Base-by-base conservation (phyloP, 2,797 vertebrate species). In the Microctenopoma steveboyesi region DNA sequence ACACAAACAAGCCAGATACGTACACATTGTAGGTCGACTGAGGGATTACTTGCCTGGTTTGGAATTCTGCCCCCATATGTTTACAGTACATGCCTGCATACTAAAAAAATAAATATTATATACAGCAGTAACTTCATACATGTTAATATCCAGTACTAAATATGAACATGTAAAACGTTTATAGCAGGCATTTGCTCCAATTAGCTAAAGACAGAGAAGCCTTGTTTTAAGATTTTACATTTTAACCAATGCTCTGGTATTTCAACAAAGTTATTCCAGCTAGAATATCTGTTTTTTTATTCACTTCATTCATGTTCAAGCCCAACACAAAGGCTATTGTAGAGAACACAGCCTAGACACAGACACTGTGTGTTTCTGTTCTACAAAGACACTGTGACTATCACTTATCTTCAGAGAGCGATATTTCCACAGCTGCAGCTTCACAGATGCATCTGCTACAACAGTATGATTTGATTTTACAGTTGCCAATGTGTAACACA, bases 361-460 rank as follows among this genome's bases (percentile, higher is more conserved):
- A 22, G 22, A 22, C 22, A 22, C 22, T 22, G 22, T 43, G 42
- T 12, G 54, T 55, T 61, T 78, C 47, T 68, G 58, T 55, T 61
- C 49, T 62, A 12, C 37, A 61, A 66, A 77, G 45, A 28, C 13
- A 49, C 46, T 64, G 45, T 28, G 72, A 60, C 28, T 71, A 35
- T 64, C 57, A 35, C 66, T 63, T 62, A 59, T 78, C 77, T 74
- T 63, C 69, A 78, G 51, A 68, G 52, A 70, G 52, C 58, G 53
- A 58, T 15, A 45, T 39, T 14, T 64, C 52, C 45, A 27, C 57
- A n/a, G 71, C 73, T 1, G 64, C 54, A 22, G 54, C 25, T 50
- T 57, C 74, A 69, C 56, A 66, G 57, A 72, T 63, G 54, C 22
- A 55, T 69, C 67, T 43, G 13, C 58, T 40, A 10, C 46, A 61